Evolutionary conservation across 2,888 invertebrate species (phyloP), one percentile per base, ranked within the genome.

Genomic region (Punctoribates punctum): DNA sequence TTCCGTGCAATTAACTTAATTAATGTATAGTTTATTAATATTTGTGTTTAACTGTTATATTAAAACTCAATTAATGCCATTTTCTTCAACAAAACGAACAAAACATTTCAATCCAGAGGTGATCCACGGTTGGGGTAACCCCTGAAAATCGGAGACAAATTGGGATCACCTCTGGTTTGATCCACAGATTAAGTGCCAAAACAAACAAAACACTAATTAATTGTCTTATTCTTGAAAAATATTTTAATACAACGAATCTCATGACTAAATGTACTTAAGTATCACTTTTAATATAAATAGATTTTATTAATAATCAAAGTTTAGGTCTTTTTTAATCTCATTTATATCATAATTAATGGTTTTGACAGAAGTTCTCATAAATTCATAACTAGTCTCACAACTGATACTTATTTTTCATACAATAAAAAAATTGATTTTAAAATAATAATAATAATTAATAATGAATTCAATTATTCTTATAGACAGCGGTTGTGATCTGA

Each of bases 231-330:
- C 34, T 34, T 34, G 34, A 34, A 34, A 34, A 6, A 34, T 34
- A 48, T n/a, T 48, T 48, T 48, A 48, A 48, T 48, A 17, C 13
- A 13, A 48, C 4, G 60, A 60, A 60, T 60, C 60, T 60, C 60
- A 60, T 60, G 20, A 60, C 60, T 13, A 60, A 60, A 60, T 60
- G 60, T 60, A 60, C 60, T 60, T 60, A 60, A 25, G 8, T n/a
- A 60, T 60, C 23, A 20, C 60, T 25, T 60, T 51, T 23, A 60
- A 25, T 23, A 60, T n/a, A 60, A 60, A 60, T 60, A 23, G 20
- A 60, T 60, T 60, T 60, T 51, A 51, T 51, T 51, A 51, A n/a
- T 51, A 51, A 17, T 20, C 4, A 51, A 51, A 51, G 20, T n/a
- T 51, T 51, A 51, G 51, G 51, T 20, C n/a, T 51, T 51, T 51